Conservation (phyloP, 2,888 invertebrate species). For the Drosophila aldrichi region DNA sequence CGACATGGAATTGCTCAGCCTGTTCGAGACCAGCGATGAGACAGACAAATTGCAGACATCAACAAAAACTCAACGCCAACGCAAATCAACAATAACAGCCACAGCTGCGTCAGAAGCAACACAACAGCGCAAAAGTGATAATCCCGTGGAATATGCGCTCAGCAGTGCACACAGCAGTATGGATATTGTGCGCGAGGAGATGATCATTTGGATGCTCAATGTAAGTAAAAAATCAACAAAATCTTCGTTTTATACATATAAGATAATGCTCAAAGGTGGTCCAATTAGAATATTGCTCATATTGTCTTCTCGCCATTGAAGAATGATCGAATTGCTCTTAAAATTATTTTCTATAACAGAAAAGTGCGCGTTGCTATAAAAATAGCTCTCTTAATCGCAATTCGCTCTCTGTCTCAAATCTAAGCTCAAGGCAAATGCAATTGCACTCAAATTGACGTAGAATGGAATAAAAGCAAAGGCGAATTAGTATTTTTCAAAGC, state of each 20-base stretch:
- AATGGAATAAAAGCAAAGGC: neutral
- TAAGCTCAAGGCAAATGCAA: neutral
- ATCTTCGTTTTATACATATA: too few species aligned
- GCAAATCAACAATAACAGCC: conserved; percentile 3
- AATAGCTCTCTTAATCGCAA: neutral
- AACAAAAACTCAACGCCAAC: conserved; percentile 30
- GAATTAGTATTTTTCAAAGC: neutral
- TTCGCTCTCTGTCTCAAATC: neutral
- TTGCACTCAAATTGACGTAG: neutral
- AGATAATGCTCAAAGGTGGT: neutral
- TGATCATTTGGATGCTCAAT: conserved; percentile 68
- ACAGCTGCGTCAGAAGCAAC: neutral
- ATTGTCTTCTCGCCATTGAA: too few species aligned
- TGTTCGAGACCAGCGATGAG: conserved; percentile 50
- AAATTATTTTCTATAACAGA: too few species aligned
- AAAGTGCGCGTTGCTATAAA: neutral
- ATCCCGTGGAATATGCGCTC: conserved; percentile 69
- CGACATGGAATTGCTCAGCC: conserved; percentile 50
- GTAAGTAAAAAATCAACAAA: conserved; percentile 52
- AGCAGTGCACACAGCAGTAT: conserved; percentile 63
- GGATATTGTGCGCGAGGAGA: conserved; percentile 69
- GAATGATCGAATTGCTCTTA: too few species aligned
- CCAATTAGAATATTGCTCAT: too few species aligned
- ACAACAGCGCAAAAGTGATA: conserved; percentile 56
- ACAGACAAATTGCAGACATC: conserved; percentile 11